phyloP scores from a whole-genome alignment of 2,113 vertebrate species.

The Rhineura floridana region DNA sequence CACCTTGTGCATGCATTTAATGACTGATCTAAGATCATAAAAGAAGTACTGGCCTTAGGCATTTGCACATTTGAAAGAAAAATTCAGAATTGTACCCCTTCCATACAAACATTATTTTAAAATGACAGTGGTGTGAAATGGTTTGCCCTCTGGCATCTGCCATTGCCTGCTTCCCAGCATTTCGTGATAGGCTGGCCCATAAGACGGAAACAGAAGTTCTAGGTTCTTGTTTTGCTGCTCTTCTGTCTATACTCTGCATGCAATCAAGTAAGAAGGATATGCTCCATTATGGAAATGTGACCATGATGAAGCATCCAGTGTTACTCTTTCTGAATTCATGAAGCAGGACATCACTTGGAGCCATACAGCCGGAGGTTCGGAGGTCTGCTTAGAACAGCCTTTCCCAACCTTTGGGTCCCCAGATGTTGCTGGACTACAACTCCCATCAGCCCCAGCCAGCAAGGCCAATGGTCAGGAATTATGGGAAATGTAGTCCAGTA shows the following conservation, averaged over 20 bases:
- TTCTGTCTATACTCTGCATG: background rate
- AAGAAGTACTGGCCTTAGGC: background rate
- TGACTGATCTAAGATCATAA: background rate
- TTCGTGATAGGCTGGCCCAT: background rate
- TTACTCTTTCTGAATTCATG: background rate
- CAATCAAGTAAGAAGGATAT: background rate
- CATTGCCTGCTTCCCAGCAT: background rate
- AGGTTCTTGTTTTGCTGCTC: background rate
- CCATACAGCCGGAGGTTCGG: background rate
- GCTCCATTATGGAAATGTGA: no score
- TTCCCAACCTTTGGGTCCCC: no score
- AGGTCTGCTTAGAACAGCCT: no score
- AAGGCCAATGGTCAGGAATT: no score
- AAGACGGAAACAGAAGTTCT: background rate
- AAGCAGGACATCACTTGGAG: background rate
- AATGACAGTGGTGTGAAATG: background rate
- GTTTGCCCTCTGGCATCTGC: background rate
- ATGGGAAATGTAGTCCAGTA: no score
- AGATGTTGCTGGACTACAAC: no score
- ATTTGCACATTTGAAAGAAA: background rate
- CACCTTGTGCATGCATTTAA: background rate
- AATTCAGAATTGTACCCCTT: background rate
- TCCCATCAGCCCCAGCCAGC: no score
- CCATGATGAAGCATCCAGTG: fast-evolving
- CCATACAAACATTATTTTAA: background rate